A percentile compares a stretch with the other conserved stretches of the same genome.
Conservation (phyloP, 2,797 vertebrate species). For the Varecia variegata region DNA sequence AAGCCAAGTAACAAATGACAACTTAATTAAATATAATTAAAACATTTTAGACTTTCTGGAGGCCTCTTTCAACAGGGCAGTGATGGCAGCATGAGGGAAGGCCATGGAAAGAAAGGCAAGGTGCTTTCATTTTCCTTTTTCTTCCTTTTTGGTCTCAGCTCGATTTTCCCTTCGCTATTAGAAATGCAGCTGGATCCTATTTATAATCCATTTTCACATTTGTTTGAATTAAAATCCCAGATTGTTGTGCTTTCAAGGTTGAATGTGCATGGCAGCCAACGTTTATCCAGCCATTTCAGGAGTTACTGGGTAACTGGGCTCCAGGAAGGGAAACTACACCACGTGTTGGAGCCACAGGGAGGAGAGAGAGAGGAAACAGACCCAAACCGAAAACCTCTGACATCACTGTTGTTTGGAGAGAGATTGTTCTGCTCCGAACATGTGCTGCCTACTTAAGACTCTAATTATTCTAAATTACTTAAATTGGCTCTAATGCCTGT, state of each 20-base stretch:
- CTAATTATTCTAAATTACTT: constrained; percentile 77
- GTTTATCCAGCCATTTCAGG: constrained; percentile 80
- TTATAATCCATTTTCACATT: constrained; percentile 84
- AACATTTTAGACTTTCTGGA: constrained; percentile 61
- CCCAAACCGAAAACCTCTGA: constrained; percentile 58
- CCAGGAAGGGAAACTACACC: constrained; percentile 70
- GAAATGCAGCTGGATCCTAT: constrained; percentile 81
- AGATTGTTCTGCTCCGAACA: constrained; percentile 72
- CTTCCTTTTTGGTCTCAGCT: constrained; percentile 60
- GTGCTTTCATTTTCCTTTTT: constrained; percentile 56
- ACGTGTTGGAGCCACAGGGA: constrained; percentile 50
- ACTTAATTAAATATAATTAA: constrained; percentile 83
- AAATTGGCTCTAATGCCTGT: constrained; percentile 72
- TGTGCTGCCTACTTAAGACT: constrained; percentile 61
- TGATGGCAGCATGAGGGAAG: not conserved
- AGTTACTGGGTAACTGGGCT: constrained; percentile 79
- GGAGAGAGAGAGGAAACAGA: constrained; percentile 71
- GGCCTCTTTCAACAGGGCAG: constrained; percentile 60
- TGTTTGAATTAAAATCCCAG: constrained; percentile 83
- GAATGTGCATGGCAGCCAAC: constrained; percentile 79
- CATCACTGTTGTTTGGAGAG: constrained; percentile 67
- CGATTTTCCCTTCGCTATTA: constrained; percentile 74
- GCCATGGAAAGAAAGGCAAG: constrained; percentile 41
- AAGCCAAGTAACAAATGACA: constrained; percentile 80
- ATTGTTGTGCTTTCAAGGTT: constrained; percentile 81